phyloP scores from a whole-genome alignment of 37 sponge, comb jelly and placozoan genomes.

The Spongilla lacustris region DNA sequence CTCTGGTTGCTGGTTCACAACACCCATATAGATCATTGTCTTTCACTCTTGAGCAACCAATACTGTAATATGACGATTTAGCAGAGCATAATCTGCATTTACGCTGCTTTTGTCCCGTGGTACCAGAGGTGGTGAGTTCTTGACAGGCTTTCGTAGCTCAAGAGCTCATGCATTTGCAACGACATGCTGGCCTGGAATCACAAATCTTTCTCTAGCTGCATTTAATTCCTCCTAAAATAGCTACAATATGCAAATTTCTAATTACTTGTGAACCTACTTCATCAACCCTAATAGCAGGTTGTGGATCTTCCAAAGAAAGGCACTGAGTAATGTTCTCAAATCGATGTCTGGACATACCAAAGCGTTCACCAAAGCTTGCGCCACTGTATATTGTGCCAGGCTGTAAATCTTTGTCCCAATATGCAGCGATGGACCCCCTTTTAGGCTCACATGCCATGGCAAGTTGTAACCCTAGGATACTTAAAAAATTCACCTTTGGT shows the following conservation, averaged over 20 bases:
- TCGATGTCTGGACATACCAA: not conserved
- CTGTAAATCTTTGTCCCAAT: not conserved
- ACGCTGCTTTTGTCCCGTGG: too few relatives aligned
- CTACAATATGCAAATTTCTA: not conserved
- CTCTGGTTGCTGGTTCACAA: too few relatives aligned
- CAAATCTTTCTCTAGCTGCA: too few relatives aligned
- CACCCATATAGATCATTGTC: too few relatives aligned
- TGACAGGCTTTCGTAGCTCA: too few relatives aligned
- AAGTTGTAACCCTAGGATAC: not conserved
- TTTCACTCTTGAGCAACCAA: too few relatives aligned
- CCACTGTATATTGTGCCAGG: not conserved
- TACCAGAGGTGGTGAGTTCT: too few relatives aligned
- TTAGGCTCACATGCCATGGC: not conserved
- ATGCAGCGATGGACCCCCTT: not conserved
- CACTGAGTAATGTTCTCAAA: slow-evolving; percentile 1
- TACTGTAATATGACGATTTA: too few relatives aligned
- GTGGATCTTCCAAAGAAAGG: not conserved
- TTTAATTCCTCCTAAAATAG: not conserved
- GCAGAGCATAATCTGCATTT: too few relatives aligned
- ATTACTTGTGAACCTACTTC: not conserved
- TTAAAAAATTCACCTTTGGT: not conserved
- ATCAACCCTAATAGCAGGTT: not conserved
- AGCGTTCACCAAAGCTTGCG: not conserved
- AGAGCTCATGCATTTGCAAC: too few relatives aligned
- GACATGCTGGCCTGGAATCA: too few relatives aligned